These are phyloP conservation scores for Priapulus caudatus DNA, from an alignment of 2,888 invertebrate genomes.

Conservation along the genomic window DNA sequence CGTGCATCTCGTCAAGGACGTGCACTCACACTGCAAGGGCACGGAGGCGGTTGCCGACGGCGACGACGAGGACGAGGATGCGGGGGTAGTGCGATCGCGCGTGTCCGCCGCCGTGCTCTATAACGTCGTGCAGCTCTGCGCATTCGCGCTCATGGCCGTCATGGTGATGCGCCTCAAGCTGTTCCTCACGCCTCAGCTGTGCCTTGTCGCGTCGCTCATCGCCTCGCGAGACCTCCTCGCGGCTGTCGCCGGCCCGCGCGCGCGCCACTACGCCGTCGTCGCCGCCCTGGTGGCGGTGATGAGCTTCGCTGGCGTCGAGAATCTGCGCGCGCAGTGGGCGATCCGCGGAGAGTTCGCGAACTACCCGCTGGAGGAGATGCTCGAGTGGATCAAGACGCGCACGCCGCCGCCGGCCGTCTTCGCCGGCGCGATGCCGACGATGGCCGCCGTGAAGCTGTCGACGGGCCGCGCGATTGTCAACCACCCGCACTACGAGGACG, in stretches of 20 bases:
- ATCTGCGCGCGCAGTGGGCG: constrained; percentile 44
- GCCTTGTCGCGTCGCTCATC: constrained; percentile 56
- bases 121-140: constrained; percentile 55
- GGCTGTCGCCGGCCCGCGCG: constrained; percentile 8
- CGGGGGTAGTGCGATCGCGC: constrained; percentile 4
- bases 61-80: constrained; percentile 23
- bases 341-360: constrained; percentile 56
- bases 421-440: constrained; percentile 72
- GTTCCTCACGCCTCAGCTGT: constrained; percentile 63
- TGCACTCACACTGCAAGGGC: constrained; percentile 16
- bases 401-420: constrained; percentile 52
- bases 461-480: constrained; percentile 65
- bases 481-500: constrained; percentile 76
- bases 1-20: constrained; percentile 7
- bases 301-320: constrained; percentile 45
- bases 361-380: constrained; percentile 57
- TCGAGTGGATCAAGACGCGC: constrained; percentile 60
- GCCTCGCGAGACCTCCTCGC: constrained; percentile 46
- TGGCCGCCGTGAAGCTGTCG: constrained; percentile 64
- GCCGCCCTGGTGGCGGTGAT: constrained; percentile 46
- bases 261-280: constrained; percentile 39
- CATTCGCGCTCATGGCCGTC: constrained; percentile 58
- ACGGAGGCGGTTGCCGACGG: constrained; percentile 26
- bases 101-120: constrained; percentile 42
- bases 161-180: constrained; percentile 65